phyloP scores from a whole-genome alignment of 92 coral and sea anemone genomes.

The Porites lobata region DNA sequence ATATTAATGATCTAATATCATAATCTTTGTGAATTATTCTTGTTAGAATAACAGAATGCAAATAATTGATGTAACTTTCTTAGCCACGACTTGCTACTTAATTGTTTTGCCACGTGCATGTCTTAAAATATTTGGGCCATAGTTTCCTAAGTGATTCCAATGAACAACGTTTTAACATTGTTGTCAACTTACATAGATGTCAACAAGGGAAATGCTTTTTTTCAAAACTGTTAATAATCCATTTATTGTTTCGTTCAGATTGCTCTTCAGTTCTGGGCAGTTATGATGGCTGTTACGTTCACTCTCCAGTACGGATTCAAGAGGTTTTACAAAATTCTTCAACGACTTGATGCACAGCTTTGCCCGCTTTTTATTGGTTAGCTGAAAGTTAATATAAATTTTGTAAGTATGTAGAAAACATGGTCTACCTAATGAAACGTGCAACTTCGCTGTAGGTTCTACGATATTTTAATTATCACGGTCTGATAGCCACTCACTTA shows the following conservation, averaged over 20 bases:
- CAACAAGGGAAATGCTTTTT: background rate
- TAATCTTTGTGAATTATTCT: too few species aligned
- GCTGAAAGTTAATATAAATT: background rate
- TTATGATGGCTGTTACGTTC: background rate
- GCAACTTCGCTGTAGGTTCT: too few species aligned
- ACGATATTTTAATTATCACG: too few species aligned
- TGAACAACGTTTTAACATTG: background rate
- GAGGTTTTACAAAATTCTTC: conserved; percentile 43
- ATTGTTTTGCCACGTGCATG: too few species aligned
- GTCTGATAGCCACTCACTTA: too few species aligned
- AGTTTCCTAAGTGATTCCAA: background rate
- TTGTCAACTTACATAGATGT: conserved; percentile 6
- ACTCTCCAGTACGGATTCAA: conserved; percentile 31
- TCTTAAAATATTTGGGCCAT: too few species aligned
- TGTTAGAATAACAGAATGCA: too few species aligned
- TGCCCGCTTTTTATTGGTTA: background rate
- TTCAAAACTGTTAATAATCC: background rate
- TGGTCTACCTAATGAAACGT: too few species aligned
- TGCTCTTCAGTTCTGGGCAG: background rate
- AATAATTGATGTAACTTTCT: too few species aligned
- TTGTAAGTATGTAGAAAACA: background rate
- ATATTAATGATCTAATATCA: too few species aligned
- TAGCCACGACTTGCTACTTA: too few species aligned
- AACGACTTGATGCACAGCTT: conserved; percentile 31
- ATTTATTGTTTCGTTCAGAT: conserved; percentile 12